Evolutionary conservation across 1,140 invertebrate species (phyloP).

Genomic region (Megalopta genalis): DNA sequence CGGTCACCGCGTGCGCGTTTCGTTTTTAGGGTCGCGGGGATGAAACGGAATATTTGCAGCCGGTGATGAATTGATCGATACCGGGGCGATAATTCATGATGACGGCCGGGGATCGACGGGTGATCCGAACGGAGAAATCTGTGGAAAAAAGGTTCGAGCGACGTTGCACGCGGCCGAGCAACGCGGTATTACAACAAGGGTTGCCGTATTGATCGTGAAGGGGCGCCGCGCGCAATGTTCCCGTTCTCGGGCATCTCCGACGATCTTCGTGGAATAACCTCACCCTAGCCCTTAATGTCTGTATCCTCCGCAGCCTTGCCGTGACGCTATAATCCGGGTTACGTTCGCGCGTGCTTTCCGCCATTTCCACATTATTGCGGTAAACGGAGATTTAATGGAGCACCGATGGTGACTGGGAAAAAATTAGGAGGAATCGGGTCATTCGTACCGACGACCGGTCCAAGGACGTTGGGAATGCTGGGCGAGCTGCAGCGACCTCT

Average conservation of each 20-base stretch:
- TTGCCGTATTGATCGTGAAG: conserved; percentile 75
- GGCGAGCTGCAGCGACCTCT: no score
- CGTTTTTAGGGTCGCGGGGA: not conserved
- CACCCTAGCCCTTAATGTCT: conserved; percentile 74
- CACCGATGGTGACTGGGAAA: not conserved
- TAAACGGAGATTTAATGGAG: not conserved
- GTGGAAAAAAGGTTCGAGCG: conserved; percentile 62
- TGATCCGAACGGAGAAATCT: conserved; percentile 39
- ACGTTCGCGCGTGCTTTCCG: not conserved
- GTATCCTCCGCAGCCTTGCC: conserved; percentile 69
- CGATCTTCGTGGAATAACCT: conserved; percentile 76
- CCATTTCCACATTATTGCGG: conserved; percentile 25
- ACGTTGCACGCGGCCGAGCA: conserved; percentile 64
- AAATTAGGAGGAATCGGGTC: not conserved
- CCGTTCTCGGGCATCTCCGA: conserved; percentile 74
- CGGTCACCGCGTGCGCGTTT: not conserved
- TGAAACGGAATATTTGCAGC: not conserved
- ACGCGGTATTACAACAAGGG: conserved; percentile 73
- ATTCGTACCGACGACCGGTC: not conserved
- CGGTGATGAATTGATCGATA: conserved; percentile 26
- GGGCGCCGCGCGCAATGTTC: conserved; percentile 74
- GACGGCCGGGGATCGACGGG: conserved; percentile 25
- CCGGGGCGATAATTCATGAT: conserved; percentile 23
- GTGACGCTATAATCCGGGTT: conserved; percentile 58
- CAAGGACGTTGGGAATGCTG: not conserved